A percentile compares a stretch with the other conserved stretches of the same genome.
phyloP scores from a whole-genome alignment of 1,140 invertebrate genomes.

The Aphis gossypii region DNA sequence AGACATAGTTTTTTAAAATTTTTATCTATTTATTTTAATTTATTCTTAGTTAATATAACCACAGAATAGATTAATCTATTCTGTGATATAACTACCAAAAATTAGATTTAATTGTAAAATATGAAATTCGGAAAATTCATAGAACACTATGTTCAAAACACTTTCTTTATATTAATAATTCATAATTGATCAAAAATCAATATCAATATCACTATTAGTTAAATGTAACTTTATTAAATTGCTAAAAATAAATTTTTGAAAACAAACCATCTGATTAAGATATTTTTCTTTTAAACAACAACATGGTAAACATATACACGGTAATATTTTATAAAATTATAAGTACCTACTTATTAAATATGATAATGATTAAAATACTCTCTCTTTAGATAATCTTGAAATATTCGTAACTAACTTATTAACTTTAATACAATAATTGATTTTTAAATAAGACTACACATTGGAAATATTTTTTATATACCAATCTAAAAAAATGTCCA shows the following conservation, averaged over 20 bases:
- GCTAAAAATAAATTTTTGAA: background rate
- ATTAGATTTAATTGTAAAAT: conserved; percentile 26
- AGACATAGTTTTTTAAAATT: background rate
- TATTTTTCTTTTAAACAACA: too few relatives aligned
- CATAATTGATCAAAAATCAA: background rate
- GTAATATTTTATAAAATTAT: background rate
- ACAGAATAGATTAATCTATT: too few relatives aligned
- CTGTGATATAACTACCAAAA: background rate
- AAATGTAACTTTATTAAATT: background rate
- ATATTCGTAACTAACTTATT: background rate
- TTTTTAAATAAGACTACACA: background rate
- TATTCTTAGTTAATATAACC: background rate
- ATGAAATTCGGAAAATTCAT: background rate
- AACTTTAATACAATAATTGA: background rate
- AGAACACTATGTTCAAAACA: background rate
- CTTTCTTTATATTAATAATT: background rate
- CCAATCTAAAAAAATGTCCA: too few relatives aligned
- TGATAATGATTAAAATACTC: background rate
- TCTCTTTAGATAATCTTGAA: background rate
- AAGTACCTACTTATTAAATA: background rate
- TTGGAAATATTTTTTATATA: background rate
- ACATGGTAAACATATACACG: background rate
- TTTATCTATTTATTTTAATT: background rate
- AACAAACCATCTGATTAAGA: background rate
- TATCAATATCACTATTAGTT: background rate